Conservation (phyloP, 2,797 vertebrate genomes). For the Pagetopsis macropterus region DNA sequence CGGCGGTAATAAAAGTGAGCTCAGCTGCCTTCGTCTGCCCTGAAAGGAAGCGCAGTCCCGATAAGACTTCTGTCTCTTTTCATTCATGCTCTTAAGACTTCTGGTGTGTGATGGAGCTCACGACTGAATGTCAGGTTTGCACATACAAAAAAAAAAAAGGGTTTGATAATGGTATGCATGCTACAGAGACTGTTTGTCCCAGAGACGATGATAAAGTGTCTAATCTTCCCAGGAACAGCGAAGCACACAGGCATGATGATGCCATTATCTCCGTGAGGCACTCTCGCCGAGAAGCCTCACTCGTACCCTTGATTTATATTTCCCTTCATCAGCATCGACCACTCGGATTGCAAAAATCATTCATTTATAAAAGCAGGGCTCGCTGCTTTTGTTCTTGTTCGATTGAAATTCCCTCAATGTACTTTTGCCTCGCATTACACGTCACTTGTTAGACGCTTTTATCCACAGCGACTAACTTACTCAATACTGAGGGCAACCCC, state of each 20-base stretch:
- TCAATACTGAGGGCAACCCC: too few relatives aligned
- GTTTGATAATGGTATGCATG: slow-evolving; percentile 66
- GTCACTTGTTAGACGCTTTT: too few relatives aligned
- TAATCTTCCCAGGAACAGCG: slow-evolving; percentile 79
- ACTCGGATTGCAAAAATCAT: slow-evolving; percentile 73
- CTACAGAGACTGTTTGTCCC: slow-evolving; percentile 66
- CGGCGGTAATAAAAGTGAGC: slow-evolving; percentile 69
- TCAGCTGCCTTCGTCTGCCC: slow-evolving; percentile 63
- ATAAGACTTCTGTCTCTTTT: slow-evolving; percentile 63
- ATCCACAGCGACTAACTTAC: too few relatives aligned
- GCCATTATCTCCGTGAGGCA: slow-evolving; percentile 75
- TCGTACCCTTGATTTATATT: slow-evolving; percentile 76
- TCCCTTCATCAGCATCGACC: slow-evolving; percentile 76
- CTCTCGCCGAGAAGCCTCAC: slow-evolving; percentile 59
- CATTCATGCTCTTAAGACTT: slow-evolving; percentile 33
- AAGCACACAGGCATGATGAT: slow-evolving; percentile 75
- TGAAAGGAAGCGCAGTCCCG: slow-evolving; percentile 48
- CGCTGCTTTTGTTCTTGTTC: slow-evolving; percentile 58
- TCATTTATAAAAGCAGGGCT: slow-evolving; percentile 72
- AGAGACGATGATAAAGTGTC: slow-evolving; percentile 82
- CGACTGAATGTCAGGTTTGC: slow-evolving; percentile 37
- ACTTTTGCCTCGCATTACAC: slow-evolving; percentile 49
- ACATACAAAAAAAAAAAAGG: slow-evolving; percentile 46
- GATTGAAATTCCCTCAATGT: slow-evolving; percentile 61
- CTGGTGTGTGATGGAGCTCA: slow-evolving; percentile 48